A percentile compares a stretch with the other conserved stretches of the same genome.
These are phyloP conservation scores for Zosterops borbonicus DNA, from an alignment of 2,113 vertebrate species.

Conservation along the genomic window DNA sequence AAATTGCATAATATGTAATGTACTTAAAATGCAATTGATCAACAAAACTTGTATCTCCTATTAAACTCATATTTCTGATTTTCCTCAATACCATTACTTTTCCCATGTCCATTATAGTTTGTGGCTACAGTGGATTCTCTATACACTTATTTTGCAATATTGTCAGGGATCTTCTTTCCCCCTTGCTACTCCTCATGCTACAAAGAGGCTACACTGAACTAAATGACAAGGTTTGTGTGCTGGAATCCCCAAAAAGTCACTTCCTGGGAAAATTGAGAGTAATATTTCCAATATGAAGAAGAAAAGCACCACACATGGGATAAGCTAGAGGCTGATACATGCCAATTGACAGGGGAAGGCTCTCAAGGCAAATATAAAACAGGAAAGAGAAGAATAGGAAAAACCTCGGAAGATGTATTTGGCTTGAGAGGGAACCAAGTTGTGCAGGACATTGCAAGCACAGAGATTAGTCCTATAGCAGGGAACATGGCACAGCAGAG, in stretches of 20 bases:
- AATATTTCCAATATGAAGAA: neutral
- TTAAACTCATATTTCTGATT: neutral
- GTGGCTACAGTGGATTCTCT: neutral
- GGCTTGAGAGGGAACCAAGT: neutral
- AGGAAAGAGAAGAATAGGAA: neutral
- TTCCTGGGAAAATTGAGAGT: neutral
- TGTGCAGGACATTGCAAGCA: neutral
- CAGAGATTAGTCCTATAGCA: neutral
- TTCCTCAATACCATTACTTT: neutral
- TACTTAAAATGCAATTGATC: neutral
- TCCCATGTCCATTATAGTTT: rapidly evolving
- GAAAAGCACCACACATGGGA: neutral
- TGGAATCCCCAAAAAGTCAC: neutral
- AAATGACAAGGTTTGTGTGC: neutral
- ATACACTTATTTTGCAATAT: neutral
- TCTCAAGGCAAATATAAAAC: neutral
- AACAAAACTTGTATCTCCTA: neutral
- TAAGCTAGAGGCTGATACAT: neutral
- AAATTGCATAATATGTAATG: neutral
- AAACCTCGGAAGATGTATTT: neutral
- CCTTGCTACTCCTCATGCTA: neutral
- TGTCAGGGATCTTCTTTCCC: neutral
- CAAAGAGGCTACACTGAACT: neutral
- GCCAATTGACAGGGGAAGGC: neutral
- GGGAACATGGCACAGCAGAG: neutral